Conservation (phyloP, 2,888 invertebrate genomes). For the Xestia rhomboidea region DNA sequence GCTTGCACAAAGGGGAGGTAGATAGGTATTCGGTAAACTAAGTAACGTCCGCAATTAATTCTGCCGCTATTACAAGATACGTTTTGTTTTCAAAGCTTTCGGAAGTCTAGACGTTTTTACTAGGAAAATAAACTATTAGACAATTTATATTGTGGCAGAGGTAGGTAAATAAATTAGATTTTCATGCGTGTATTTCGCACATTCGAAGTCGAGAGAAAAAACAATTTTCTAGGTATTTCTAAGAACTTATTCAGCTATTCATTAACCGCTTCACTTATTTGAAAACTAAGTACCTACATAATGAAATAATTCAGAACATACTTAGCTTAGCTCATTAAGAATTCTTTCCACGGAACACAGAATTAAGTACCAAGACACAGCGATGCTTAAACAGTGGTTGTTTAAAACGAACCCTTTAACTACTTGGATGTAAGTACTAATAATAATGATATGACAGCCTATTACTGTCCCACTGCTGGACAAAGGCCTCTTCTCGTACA, state of each 20-base stretch:
- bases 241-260: background rate
- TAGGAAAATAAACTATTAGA: slow-evolving; percentile 21
- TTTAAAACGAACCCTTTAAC: slow-evolving; percentile 11
- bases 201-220: background rate
- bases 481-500: too few relatives aligned
- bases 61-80: slow-evolving; percentile 35
- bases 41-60: slow-evolving; percentile 55
- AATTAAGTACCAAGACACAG: slow-evolving; percentile 25
- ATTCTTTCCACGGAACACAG: slow-evolving; percentile 22
- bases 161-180: slow-evolving; percentile 2
- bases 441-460: too few relatives aligned
- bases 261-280: background rate
- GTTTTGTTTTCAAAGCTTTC: slow-evolving; percentile 39
- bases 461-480: too few relatives aligned
- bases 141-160: slow-evolving; percentile 7
- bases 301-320: slow-evolving; percentile 21
- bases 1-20: slow-evolving; percentile 29
- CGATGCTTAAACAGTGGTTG: background rate
- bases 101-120: slow-evolving; percentile 34
- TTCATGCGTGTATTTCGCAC: background rate
- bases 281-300: background rate
- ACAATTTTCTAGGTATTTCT: background rate
- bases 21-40: slow-evolving; percentile 49
- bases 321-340: slow-evolving; percentile 22
- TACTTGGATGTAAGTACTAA: background rate